Evolutionary conservation across 1,140 invertebrate species (phyloP), one percentile per base, ranked within the genome.

Genomic region (Drosophila rufa): DNA sequence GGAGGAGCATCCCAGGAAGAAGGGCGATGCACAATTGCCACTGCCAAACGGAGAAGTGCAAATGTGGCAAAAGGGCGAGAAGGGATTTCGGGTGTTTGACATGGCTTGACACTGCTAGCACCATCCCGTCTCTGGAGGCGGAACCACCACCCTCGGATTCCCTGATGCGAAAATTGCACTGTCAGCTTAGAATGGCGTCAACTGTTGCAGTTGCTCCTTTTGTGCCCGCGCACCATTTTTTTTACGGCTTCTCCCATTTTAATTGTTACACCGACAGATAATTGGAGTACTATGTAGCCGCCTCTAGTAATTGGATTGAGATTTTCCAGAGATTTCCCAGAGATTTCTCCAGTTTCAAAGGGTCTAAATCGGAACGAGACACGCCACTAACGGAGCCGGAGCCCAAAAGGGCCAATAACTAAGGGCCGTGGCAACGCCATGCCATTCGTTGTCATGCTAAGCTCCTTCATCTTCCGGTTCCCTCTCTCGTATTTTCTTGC

Each of bases 141-240:
- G 17, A 19, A 64, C 30, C 5, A 19, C 17, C 48, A 17, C 48
- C 67, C 62, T 40, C 5, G 48, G 50, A 22, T 33, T 38, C 17
- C 46, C 33, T 65, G 82, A 75, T 68, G 82, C 65, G 79, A 60
- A 85, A 86, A 86, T 82, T 82, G 82, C 75, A 82, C 67, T 85
- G 79, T 57, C 59, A 68, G 80, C 68, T 76, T 66, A 84, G 59
- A 66, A 66, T 51, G 73, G 73, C 71, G 58, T 75, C 69, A 59
- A 73, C 69, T 75, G 59, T 75, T 75, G 69, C 70, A 50, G 45
- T 75, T 75, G 70, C 73, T 57, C 71, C 70, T 75, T 75, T 75
- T 57, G 51, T 36, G 57, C 8, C 11, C 6, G 36, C 19, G 27
- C 33, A 22, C 53, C 22, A 42, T 42, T 19, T 58, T 59, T 84